Base-by-base conservation (phyloP, 2,113 vertebrate species). In the Bostrychus sinensis region DNA sequence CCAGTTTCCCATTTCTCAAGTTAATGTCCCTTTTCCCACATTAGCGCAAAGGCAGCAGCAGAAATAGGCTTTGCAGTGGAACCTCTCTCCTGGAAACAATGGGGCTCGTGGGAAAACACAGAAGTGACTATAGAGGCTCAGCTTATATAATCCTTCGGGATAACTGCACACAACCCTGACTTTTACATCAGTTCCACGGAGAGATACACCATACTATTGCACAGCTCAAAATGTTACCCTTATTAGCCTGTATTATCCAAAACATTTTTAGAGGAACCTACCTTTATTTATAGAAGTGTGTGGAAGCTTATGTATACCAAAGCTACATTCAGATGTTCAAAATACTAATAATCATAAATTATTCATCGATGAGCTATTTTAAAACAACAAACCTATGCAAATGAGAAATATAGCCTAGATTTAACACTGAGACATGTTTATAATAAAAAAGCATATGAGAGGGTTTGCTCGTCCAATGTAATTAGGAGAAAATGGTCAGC, bases 1-100 rank as follows among this genome's bases (percentile, higher is more conserved):
- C 76, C 71, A 55, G 76, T 88, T 86, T 80, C 87, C 78, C 28
- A 73, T 81, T 82, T 87, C 80, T 72, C 80, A 89, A 75, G 80
- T 79, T 41, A 68, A 72, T 58, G 78, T 64, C 65, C 59, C 75
- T 75, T 76, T 59, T 7, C 78, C 60, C 75, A 30, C 58, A 73
- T 25, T 38, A 70, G 62, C n/a, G 65, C 32, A 72, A 62, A 16
- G 66, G 26, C n/a, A 53, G 62, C 61, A 56, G 30, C 25, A 26
- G 16, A 51, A 16, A 28, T 3, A 51, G 48, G 22, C 45, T 14
- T 25, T 14, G 45, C 48, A 58, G 59, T 41, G 72, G 17, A 11
- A 25, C 45, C 43, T 62, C 65, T 72, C 60, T 39, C n/a, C 72
- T 55, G 53, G 48, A 57, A 75, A 75, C 71, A 77, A 72, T 26